phyloP scores from a whole-genome alignment of 2,113 vertebrate genomes.

The Struthio camelus region DNA sequence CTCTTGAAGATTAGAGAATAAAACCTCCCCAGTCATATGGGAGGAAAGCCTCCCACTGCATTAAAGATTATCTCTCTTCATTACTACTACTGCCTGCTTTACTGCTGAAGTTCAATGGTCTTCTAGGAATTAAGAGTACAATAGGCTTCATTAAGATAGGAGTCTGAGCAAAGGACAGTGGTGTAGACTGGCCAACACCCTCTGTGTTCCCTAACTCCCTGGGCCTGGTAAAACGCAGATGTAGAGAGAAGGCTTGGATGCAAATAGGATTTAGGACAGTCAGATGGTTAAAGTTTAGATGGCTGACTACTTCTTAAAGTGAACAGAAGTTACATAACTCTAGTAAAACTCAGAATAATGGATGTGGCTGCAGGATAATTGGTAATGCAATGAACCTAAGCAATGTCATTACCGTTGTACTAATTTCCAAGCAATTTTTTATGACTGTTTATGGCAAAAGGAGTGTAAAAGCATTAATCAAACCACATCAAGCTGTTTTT shows the following conservation, averaged over 20 bases:
- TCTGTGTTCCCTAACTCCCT: background rate
- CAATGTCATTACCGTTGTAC: background rate
- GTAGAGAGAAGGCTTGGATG: background rate
- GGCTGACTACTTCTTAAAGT: background rate
- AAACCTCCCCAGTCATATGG: rapidly evolving
- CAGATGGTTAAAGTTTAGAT: background rate
- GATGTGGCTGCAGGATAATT: background rate
- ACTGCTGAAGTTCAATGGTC: background rate
- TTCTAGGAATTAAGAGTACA: background rate
- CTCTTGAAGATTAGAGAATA: background rate
- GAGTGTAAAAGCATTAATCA: background rate
- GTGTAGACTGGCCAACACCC: background rate
- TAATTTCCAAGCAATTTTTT: background rate
- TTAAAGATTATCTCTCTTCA: background rate
- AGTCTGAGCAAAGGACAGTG: background rate
- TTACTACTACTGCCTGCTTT: background rate
- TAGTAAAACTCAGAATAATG: background rate
- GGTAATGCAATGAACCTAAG: background rate
- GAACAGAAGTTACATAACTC: background rate
- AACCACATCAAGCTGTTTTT: background rate
- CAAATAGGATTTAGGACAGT: background rate
- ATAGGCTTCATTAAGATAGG: background rate
- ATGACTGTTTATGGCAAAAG: background rate
- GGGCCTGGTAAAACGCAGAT: background rate
- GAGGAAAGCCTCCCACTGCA: rapidly evolving